These are phyloP conservation scores for Cryptophagus acutangulus DNA, from an alignment of 2,888 invertebrate genomes.

Conservation along the genomic window DNA sequence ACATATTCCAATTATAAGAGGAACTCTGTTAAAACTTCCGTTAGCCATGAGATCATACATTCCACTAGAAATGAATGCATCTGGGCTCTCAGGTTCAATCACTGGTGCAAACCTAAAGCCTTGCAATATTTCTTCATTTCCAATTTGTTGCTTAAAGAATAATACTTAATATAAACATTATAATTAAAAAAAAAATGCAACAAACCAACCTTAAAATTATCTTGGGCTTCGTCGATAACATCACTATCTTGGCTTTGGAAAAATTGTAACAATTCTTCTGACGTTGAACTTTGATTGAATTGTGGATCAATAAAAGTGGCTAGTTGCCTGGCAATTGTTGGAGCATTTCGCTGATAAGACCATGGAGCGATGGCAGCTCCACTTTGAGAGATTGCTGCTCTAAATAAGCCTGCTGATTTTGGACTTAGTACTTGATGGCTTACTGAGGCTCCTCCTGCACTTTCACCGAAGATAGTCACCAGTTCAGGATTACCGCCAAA, in stretches of 20 bases:
- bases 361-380: constrained; percentile 28
- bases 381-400: constrained; percentile 28
- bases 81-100: constrained; percentile 19
- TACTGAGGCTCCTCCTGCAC: constrained; percentile 30
- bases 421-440: constrained; percentile 23
- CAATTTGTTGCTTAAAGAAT: constrained; percentile 12
- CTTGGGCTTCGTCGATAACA: constrained; percentile 14
- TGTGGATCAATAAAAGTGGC: constrained; percentile 19
- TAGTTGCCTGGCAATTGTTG: constrained; percentile 26
- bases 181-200: background rate
- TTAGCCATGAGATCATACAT: constrained; percentile 20
- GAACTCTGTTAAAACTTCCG: constrained; percentile 19
- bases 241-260: constrained; percentile 18
- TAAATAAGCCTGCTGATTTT: constrained; percentile 22
- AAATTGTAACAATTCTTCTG: constrained; percentile 17
- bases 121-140: constrained; percentile 10
- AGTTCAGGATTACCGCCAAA: constrained; percentile 32
- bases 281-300: constrained; percentile 12
- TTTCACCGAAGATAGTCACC: constrained; percentile 30
- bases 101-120: constrained; percentile 21
- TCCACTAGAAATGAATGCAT: constrained; percentile 19
- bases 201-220: constrained; percentile 8
- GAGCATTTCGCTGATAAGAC: constrained; percentile 27
- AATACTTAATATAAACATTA: constrained; percentile 10
- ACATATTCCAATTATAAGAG: constrained; percentile 22